These are phyloP conservation scores for Uria aalge DNA, from an alignment of 2,113 vertebrate genomes.

Conservation along the genomic window DNA sequence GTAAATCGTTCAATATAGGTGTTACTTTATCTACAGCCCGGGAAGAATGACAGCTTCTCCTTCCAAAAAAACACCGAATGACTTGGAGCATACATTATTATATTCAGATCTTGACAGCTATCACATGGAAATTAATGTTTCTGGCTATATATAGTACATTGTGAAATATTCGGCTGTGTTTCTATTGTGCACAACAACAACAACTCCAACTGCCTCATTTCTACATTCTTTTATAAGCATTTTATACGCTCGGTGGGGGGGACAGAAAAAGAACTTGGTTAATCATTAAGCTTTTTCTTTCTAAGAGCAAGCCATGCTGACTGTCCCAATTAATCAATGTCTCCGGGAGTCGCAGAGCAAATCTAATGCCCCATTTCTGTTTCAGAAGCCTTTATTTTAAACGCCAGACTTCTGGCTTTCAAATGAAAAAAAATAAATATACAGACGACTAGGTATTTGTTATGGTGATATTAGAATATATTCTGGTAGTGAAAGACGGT, in stretches of 20 bases:
- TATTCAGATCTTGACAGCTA: not conserved
- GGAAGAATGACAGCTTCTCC: not conserved
- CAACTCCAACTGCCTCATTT: conserved; percentile 14
- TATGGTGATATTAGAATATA: not conserved
- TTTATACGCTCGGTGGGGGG: conserved; percentile 38
- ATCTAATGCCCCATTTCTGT: not conserved
- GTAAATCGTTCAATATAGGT: not conserved
- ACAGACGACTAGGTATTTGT: not conserved
- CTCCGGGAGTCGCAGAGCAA: conserved; percentile 50
- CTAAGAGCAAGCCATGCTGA: conserved; percentile 51
- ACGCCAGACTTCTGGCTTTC: conserved; percentile 15
- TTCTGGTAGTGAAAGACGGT: not conserved
- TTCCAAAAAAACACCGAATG: not conserved
- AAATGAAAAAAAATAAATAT: not conserved
- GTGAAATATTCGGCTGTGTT: not conserved
- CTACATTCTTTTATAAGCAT: conserved; percentile 35
- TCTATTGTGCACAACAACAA: conserved; percentile 24
- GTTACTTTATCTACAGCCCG: not conserved
- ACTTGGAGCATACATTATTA: not conserved
- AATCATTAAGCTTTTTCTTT: conserved; percentile 63
- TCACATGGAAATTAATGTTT: conserved; percentile 35
- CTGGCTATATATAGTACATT: not conserved
- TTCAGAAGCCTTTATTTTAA: conserved; percentile 45
- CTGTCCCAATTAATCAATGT: conserved; percentile 77
- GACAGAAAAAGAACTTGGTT: conserved; percentile 52